Base-by-base conservation (phyloP, 2,797 vertebrate species). In the Fistularia commersonii region DNA sequence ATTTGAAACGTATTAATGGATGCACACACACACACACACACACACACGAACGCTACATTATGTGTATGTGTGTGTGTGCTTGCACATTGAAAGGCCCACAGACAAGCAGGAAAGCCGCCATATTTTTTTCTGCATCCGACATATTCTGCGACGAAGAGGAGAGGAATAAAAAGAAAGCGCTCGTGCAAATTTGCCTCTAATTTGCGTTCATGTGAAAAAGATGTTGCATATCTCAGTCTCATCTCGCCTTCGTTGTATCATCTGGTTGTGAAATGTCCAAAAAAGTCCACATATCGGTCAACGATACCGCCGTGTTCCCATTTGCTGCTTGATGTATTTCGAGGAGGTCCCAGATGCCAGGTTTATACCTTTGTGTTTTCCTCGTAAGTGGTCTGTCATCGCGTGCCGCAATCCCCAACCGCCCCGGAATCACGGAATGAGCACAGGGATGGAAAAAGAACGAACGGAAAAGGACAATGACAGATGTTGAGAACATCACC, bases 101-200 rank as follows among this genome's bases (percentile, higher is more conserved):
- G 15, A 11, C 45, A 56, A 7, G 14, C 44, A 73, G 53, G 58
- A 31, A 10, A n/a, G n/a, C n/a, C n/a, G 39, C 49, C 54, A 32
- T 12, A 48, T 68, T 50, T 62, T 64, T 81, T 72, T 79, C 76
- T 74, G 67, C 64, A 57, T 66, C 56, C 58, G 47, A 61, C 64
- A 71, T 43, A 66, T 81, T 76, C 80, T 82, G 74, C 79, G 61
- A 54, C 68, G 54, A 50, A 43, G 35, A 50, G 40, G 14, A 57
- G 46, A 46, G 33, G 32, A 15, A 47, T 40, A 45, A 51, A 13
- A 11, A 51, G 15, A 14, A 49, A 32, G 45, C 13, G 23, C 11
- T 23, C 3, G 11, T 9, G 50, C n/a, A n/a, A n/a, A n/a, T n/a
- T n/a, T n/a, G n/a, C n/a, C n/a, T n/a, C n/a, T n/a, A n/a, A n/a